Evolutionary conservation across 2,797 vertebrate genomes (phyloP), one percentile per base, ranked within the genome.

Genomic region (Cossypha niveicapilla): DNA sequence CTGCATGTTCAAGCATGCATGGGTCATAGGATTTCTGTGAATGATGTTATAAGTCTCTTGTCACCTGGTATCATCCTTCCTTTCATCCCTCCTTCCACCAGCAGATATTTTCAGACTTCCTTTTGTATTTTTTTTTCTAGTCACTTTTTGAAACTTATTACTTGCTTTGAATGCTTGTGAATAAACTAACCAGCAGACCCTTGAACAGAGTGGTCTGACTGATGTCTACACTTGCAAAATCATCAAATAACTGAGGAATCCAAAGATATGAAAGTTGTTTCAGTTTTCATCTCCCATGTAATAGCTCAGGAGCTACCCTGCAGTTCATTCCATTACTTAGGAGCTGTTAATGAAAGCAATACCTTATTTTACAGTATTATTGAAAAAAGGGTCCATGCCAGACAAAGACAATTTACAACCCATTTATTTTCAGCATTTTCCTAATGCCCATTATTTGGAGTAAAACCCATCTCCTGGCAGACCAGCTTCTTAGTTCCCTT

Each of bases 401-500:
- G 67, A 78, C 88, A 91, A 51, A 79, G 77, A 42, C 80, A 71
- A 62, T 74, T 89, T 87, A 73, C 56, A 70, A 23, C 41, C 70
- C 24, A 17, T 85, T 90, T 93, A 45, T 91, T 92, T 94, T 93
- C 60, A 56, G 32, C 56, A 30, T 79, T 89, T 56, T 94, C 15
- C 14, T 94, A 92, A 92, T 93, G 90, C 92, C 41, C 13, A 7
- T 86, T 93, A 73, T 73, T 96, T 89, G 41, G 27, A 90, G 18
- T 82, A 84, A 96, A 87, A 27, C 23, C 39, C 57, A 7, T 92
- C 63, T 95, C 70, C 66, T 94, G 77, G 37, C 73, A 63, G 84
- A 73, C 32, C 42, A 60, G 37, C 81, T 85, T 93, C 75, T 89
- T 86, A 87, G 79, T 90, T 95, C 62, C 60, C 42, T 90, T 96